Evolutionary conservation across 2,888 invertebrate genomes (phyloP), one percentile per base, ranked within the genome.

Genomic region (Exocentrus adspersus): DNA sequence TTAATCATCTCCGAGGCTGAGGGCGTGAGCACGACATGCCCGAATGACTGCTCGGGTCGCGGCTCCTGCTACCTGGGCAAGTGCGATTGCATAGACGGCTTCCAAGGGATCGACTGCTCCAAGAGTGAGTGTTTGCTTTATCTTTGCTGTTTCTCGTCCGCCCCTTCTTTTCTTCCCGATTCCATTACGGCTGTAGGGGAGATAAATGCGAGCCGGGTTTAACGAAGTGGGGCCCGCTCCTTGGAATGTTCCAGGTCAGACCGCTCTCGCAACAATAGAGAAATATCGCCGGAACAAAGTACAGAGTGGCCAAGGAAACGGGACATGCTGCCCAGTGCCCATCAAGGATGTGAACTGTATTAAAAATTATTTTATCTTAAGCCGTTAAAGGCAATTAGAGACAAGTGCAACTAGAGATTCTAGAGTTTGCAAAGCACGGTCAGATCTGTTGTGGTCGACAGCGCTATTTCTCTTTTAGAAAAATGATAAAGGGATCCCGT

Each of bases 1-100:
- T 86, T 95, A 84, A 87, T 94, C 76, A 92, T 94, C 72, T 90
- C 92, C 72, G 93, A 94, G 82, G 94, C 95, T 43, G 94, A 94
- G 82, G 94, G 94, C 62, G 93, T 95, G 32, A 93, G 94, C 73
- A 94, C 94, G 69, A 92, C 94, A 66, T 96, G 96, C 80, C 94
- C 93, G 37, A 95, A 95, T 80, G 95, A 95, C 81, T 96, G 96
- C 80, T 94, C 93, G 63, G 95, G 95, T 24, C 90, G 94, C 69
- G 96, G 96, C 53, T 93, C 93, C 48, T 96, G 96, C 83, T 94
- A 94, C 83, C 89, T 94, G 74, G 95, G 95, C 64, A 94, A 94
- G 85, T 96, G 95, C 81, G 94, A 95, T 84, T 96, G 96, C 84
- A 92, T 93, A 82, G 94, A 94, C 78, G 94, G 94, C 65, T 95